Conservation (phyloP, 2,113 vertebrate species). For the Probosciger aterrimus region DNA sequence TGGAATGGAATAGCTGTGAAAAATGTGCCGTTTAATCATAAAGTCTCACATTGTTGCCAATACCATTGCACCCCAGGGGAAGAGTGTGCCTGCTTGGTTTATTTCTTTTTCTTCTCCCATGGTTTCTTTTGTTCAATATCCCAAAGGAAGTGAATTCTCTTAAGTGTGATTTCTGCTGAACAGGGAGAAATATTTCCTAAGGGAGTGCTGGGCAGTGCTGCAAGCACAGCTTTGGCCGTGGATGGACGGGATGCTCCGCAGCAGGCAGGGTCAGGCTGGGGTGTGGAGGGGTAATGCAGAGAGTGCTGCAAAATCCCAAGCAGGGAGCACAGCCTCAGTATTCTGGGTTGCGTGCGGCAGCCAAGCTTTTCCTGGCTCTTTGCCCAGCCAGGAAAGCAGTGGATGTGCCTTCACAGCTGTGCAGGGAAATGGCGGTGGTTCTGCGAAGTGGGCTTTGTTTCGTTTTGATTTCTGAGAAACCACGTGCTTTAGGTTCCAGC, state of each 20-base stretch:
- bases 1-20: neutral
- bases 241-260: fast-evolving
- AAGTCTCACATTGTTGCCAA: neutral
- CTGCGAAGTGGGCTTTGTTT: fast-evolving
- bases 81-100: neutral
- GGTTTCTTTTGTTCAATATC: neutral
- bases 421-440: fast-evolving
- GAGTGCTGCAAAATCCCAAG: fast-evolving
- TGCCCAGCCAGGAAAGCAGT: neutral
- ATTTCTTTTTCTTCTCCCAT: neutral
- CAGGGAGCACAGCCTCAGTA: neutral
- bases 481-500: fast-evolving
- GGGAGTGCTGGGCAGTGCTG: neutral
- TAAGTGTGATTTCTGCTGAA: neutral
- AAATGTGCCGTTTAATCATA: neutral
- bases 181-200: neutral
- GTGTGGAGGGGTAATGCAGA: neutral
- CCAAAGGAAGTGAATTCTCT: neutral
- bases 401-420: fast-evolving
- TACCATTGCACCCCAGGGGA: neutral
- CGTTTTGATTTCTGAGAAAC: neutral
- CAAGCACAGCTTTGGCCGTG: neutral
- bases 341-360: fast-evolving
- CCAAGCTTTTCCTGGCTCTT: neutral
- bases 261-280: fast-evolving